A percentile compares a stretch with the other conserved stretches of the same genome.
Conservation (phyloP, 2,797 vertebrate genomes). For the Podargus strigoides region DNA sequence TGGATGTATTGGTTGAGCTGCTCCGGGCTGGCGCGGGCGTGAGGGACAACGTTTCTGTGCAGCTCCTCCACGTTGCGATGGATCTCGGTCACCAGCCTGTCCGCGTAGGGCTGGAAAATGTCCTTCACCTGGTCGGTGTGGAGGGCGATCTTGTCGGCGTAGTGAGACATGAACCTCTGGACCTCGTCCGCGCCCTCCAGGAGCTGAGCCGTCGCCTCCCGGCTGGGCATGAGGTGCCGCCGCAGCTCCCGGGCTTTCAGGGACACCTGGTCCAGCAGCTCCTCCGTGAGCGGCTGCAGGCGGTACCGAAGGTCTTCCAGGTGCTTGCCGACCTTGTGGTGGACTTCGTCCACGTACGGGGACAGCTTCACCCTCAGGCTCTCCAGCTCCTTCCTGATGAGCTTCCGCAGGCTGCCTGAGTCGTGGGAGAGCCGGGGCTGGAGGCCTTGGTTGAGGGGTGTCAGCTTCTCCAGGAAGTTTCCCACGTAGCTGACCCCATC, state of each 20-base stretch:
- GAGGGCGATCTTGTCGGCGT: constrained; percentile 59
- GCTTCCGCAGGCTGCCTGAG: constrained; percentile 17
- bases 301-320: constrained; percentile 63
- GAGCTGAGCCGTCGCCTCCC: constrained; percentile 59
- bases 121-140: constrained; percentile 66
- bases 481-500: constrained; percentile 43
- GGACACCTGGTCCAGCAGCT: constrained; percentile 68
- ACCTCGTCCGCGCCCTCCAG: constrained; percentile 78
- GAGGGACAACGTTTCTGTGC: constrained; percentile 46
- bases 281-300: constrained; percentile 71
- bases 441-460: constrained; percentile 8
- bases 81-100: constrained; percentile 77
- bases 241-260: constrained; percentile 49
- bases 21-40: constrained; percentile 10
- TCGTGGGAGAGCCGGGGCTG: not conserved
- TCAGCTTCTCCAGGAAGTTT: constrained; percentile 28
- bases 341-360: constrained; percentile 65
- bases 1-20: constrained; percentile 62
- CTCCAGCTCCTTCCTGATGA: constrained; percentile 71
- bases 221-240: constrained; percentile 56
- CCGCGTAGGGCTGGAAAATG: constrained; percentile 67
- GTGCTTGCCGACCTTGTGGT: constrained; percentile 67
- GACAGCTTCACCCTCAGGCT: constrained; percentile 68
- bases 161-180: constrained; percentile 72
- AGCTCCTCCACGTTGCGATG: constrained; percentile 54